Evolutionary conservation across 2,888 invertebrate genomes (phyloP), one percentile per base, ranked within the genome.

Genomic region (Zhuqinia jingwanae): DNA sequence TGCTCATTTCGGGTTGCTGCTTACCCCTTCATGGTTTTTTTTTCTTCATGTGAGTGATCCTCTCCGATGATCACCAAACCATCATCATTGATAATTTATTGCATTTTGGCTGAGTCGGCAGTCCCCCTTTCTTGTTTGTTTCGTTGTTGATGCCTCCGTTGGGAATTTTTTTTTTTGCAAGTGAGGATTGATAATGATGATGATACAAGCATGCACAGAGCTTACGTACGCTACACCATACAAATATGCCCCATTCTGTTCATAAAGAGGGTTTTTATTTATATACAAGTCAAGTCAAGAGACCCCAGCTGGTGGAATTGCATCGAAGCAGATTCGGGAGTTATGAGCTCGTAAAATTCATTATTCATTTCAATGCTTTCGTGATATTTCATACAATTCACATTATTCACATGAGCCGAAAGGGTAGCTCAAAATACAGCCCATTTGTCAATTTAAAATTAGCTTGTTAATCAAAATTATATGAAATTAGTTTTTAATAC

Each of bases 21-120:
- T 83, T 83, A 65, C 83, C 76, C 83, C 76, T 83, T 83, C 73
- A 80, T 73, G 56, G 22, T 73, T 73, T 73, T 53, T 60, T 13
- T 15, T 13, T 60, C 25, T 13, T 11, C 22, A 20, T 60, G 65
- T 36, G 65, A 65, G 65, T 25, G 70, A 70, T 70, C 27, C 47
- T 70, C 13, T 8, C 53, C 13, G 42, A 30, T 30, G 75, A 53
- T 75, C 20, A 75, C 20, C 15, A 50, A 15, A 79, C 63, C 65
- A 50, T 65, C 79, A 79, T 50, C 45, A 79, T 79, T 47, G 63
- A 79, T 79, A 79, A 79, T 79, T 79, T 79, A 79, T 79, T 45
- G 56, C 75, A 70, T 3, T n/a, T 36, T 36, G 36, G 36, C 36
- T 36, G 3, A 3, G 45, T 70, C 70, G 47, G 70, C 47, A 70